These are phyloP conservation scores for Apomyelois bistriatella DNA, from an alignment of 2,888 invertebrate species.

Conservation along the genomic window DNA sequence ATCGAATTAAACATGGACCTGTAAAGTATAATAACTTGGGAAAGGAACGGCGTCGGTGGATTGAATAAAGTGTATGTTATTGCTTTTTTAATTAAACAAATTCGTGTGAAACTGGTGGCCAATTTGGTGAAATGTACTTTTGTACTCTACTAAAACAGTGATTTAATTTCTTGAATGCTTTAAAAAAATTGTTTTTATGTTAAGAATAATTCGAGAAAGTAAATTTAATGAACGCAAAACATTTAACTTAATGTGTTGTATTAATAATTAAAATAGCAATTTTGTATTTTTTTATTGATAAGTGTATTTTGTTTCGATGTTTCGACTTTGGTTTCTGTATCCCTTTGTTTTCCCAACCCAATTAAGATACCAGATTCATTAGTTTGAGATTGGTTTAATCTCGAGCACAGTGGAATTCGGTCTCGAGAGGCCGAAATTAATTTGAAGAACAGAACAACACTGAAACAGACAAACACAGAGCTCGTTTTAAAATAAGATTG, in stretches of 20 bases:
- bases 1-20: conserved; percentile 54
- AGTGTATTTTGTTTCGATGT: not conserved
- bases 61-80: conserved; percentile 33
- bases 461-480: conserved; percentile 19
- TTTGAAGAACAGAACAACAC: conserved; percentile 68
- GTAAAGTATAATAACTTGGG: conserved; percentile 33
- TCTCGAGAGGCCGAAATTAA: conserved; percentile 74
- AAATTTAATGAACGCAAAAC: too few relatives aligned
- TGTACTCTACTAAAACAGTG: not conserved
- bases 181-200: not conserved
- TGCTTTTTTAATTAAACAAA: conserved; percentile 31
- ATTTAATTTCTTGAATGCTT: conserved; percentile 1
- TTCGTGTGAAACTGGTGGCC: conserved; percentile 14
- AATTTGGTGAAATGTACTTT: conserved; percentile 8
- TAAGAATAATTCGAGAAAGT: not conserved
- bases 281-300: not conserved
- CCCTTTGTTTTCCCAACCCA: conserved; percentile 31
- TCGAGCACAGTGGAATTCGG: conserved; percentile 46
- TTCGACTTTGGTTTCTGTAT: not conserved
- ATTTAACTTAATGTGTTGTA: too few relatives aligned
- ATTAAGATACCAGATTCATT: conserved; percentile 56
- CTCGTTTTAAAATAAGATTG: not conserved
- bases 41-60: conserved; percentile 36
- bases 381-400: conserved; percentile 66
- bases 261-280: too few relatives aligned